Percentiles rank a stretch among this genome's conserved stretches.
Conservation (phyloP, 2,113 vertebrate genomes). For the Halcyon senegalensis region DNA sequence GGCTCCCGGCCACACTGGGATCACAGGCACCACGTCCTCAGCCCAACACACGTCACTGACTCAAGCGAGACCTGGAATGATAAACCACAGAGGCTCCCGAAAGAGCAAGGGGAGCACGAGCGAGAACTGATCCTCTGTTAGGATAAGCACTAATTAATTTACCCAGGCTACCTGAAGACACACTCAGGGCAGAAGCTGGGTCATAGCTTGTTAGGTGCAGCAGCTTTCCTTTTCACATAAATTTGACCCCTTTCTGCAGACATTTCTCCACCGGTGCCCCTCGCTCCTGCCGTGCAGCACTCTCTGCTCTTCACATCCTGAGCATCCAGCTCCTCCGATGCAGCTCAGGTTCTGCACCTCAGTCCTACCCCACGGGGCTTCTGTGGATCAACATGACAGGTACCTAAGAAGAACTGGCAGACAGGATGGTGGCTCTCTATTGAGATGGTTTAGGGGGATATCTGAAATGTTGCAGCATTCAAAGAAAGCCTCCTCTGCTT, state of each 20-base stretch:
- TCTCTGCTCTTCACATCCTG: background rate
- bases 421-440: background rate
- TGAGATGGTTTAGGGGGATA: conserved; percentile 48
- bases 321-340: background rate
- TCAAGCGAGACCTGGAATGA: background rate
- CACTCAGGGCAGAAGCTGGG: background rate
- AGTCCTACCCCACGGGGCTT: background rate
- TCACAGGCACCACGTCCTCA: background rate
- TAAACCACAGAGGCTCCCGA: background rate
- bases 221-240: background rate
- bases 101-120: background rate
- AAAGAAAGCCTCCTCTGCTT: conserved; percentile 30
- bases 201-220: background rate
- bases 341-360: conserved; percentile 10
- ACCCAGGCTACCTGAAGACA: background rate
- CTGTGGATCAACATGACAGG: background rate
- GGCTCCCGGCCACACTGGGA: background rate
- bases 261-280: background rate
- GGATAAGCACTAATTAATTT: background rate
- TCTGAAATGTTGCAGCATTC: conserved; percentile 44
- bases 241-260: background rate
- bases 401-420: conserved; percentile 15
- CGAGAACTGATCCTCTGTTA: background rate
- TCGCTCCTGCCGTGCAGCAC: background rate
- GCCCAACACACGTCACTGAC: background rate